Conservation (phyloP, 2,113 vertebrate species). For the Noturus placidus region DNA sequence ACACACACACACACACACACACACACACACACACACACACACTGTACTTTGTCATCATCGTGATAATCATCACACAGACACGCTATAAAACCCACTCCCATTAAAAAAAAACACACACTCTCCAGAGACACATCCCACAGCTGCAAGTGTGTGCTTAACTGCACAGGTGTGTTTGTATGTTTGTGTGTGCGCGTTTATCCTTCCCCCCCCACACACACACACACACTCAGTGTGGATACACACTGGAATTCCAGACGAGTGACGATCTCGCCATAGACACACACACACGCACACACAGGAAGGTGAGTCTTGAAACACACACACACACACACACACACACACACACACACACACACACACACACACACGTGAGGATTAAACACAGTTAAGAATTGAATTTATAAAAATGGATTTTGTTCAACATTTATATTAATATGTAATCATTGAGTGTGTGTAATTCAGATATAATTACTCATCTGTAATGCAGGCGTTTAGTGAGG, state of each 20-base stretch:
- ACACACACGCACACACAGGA: background rate
- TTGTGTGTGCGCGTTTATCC: background rate
- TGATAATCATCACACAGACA: background rate
- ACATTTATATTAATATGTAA: too few species aligned
- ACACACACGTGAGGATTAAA: too few species aligned
- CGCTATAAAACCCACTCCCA: conserved; percentile 41
- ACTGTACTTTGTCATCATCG: conserved; percentile 21
- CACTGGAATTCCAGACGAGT: background rate
- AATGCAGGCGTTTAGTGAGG: too few species aligned
- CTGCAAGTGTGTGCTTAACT: background rate
- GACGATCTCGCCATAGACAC: background rate
- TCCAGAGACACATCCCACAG: background rate
- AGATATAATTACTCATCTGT: too few species aligned
- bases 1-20: conserved; percentile 31
- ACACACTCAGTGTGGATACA: background rate
- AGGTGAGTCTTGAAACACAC: background rate
- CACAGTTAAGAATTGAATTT: background rate
- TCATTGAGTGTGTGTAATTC: too few species aligned
- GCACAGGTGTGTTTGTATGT: background rate
- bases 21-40: conserved; percentile 21
- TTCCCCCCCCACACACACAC: too few species aligned
- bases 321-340: background rate
- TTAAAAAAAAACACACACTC: too few species aligned
- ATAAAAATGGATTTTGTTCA: too few species aligned
- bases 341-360: background rate